phyloP scores from a whole-genome alignment of 1,140 invertebrate genomes.

The Drosophila oshimai region DNA sequence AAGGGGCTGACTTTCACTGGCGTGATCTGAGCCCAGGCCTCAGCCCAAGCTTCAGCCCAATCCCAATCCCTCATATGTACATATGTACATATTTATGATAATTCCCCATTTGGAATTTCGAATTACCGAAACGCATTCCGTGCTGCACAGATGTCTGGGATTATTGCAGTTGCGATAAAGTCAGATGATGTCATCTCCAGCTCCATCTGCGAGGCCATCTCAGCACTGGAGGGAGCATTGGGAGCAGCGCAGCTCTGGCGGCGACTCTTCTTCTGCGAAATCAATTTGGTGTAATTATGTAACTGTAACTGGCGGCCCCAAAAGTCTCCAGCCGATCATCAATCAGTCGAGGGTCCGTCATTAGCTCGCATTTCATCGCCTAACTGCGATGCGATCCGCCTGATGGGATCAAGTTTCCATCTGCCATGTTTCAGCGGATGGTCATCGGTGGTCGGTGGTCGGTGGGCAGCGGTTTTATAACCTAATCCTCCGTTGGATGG shows the following conservation, averaged over 20 bases:
- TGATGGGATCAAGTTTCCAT: neutral
- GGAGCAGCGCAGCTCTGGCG: slow-evolving; percentile 45
- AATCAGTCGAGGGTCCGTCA: slow-evolving; percentile 36
- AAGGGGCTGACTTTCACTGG: slow-evolving; percentile 54
- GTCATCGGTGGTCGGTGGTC: neutral
- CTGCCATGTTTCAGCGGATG: neutral
- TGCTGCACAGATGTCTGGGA: slow-evolving; percentile 43
- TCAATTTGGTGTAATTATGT: slow-evolving; percentile 67
- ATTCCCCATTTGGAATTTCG: slow-evolving; percentile 41
- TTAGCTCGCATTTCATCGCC: slow-evolving; percentile 17
- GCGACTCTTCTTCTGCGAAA: slow-evolving; percentile 46
- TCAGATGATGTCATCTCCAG: slow-evolving; percentile 52
- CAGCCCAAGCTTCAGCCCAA: slow-evolving; percentile 2
- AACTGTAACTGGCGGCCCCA: slow-evolving; percentile 47
- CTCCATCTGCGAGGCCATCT: no score
- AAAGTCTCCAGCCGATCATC: slow-evolving; percentile 6
- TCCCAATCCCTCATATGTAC: neutral
- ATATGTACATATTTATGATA: slow-evolving; percentile 47
- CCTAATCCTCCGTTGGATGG: neutral
- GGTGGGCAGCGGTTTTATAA: neutral
- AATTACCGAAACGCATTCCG: slow-evolving; percentile 71
- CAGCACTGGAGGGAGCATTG: slow-evolving; percentile 35
- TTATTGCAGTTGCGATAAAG: slow-evolving; percentile 7
- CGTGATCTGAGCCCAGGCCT: slow-evolving; percentile 51
- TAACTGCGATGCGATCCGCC: neutral